Base-by-base conservation (phyloP, 2,888 invertebrate species). In the Spicauda simplicius region DNA sequence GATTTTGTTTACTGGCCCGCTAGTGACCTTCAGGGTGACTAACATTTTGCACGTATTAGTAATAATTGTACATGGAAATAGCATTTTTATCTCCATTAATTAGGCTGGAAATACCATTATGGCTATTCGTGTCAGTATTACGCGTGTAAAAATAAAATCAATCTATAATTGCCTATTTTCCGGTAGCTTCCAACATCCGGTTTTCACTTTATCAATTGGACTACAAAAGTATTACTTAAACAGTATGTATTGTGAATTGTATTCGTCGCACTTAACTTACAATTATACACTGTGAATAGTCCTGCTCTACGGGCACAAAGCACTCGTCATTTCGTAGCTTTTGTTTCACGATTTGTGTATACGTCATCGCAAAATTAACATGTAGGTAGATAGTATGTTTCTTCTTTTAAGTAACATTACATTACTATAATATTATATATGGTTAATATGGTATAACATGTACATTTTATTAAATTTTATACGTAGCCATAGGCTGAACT, bases 1-100 rank as follows among this genome's bases (percentile, higher is more conserved):
- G 83, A 86, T 88, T 91, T 86, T 83, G 84, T 84, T 87, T 83
- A 80, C 79, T 77, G 82, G 79, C 81, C 81, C 81, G 81, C 54
- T 67, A 77, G 80, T 81, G 83, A 77, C 83, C 85, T 85, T 83
- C 80, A 74, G 72, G 77, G 78, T 81, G 79, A 84, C 78, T 82
- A 67, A 67, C 56, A 67, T 67, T 67, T 67, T 67, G 66, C 66
- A 67, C 66, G 61, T 70, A 70, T 74, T 74, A 70, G 65, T 73
- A 71, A 74, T 70, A 67, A 72, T 70, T 73, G 58, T 74, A 75
- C 72, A 68, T 69, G 74, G 74, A 76, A 76, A 69, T 73, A 72
- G 63, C 64, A 65, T 71, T 68, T 25, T 70, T 71, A 70, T 70
- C 61, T 68, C 59, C 45, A 69, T 59, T 70, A 73, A 73, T 73